Percentiles rank a stretch among this genome's conserved stretches.
phyloP scores from a whole-genome alignment of 2,888 invertebrate species.

The Ditula angustiorana region DNA sequence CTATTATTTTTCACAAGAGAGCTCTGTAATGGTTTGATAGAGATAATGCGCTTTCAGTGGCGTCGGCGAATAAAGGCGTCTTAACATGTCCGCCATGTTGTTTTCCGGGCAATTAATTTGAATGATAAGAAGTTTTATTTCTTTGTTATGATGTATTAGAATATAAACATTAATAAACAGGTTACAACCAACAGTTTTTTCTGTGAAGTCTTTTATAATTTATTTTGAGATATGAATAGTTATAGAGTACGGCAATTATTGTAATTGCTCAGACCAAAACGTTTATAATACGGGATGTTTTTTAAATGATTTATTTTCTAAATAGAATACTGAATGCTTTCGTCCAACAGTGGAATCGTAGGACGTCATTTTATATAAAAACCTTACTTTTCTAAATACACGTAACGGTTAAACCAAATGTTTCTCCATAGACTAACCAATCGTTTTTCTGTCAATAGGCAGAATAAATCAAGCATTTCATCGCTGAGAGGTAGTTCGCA shows the following conservation, averaged over 20 bases:
- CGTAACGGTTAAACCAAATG: conserved; percentile 1
- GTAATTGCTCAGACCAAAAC: too few relatives aligned
- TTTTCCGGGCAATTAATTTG: conserved; percentile 69
- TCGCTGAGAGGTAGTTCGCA: conserved; percentile 35
- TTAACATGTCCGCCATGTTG: conserved; percentile 64
- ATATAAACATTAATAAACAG: conserved; percentile 14
- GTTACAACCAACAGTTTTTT: not conserved
- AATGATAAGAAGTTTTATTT: conserved; percentile 58
- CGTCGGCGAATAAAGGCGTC: conserved; percentile 57
- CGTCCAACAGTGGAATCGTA: too few relatives aligned
- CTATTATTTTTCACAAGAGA: conserved; percentile 82
- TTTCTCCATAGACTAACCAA: conserved; percentile 26
- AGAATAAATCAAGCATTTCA: conserved; percentile 37
- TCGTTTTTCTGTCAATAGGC: conserved; percentile 37
- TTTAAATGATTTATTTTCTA: too few relatives aligned
- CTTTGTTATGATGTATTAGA: conserved; percentile 36
- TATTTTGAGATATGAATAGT: too few relatives aligned
- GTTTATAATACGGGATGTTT: too few relatives aligned
- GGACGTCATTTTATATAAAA: too few relatives aligned
- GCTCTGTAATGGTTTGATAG: conserved; percentile 73
- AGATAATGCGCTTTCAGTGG: conserved; percentile 72
- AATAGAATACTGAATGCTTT: too few relatives aligned
- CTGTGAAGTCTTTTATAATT: not conserved
- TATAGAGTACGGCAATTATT: too few relatives aligned
- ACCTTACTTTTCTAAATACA: too few relatives aligned